Evolutionary conservation across 2,113 vertebrate genomes (phyloP), one percentile per base, ranked within the genome.

Genomic region (Zosterops lateralis): DNA sequence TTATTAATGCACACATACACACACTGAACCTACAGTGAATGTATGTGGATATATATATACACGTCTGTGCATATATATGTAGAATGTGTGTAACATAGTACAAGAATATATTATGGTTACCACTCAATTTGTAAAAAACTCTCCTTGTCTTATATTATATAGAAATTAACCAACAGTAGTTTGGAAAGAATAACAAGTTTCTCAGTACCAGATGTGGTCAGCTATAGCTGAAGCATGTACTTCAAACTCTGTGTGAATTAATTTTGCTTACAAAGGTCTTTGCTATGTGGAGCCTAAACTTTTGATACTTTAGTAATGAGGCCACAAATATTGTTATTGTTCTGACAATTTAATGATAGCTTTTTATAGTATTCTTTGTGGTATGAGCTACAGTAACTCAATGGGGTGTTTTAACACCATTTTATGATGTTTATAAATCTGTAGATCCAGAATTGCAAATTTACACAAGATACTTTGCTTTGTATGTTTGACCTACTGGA

Each of bases 341-440:
- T 79, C 29, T 70, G 79, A 82, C 18, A 90, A 70, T 88, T 80
- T 85, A 87, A 73, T 76, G 32, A 34, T 48, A 60, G 34, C 9
- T 29, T 92, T 88, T 92, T 64, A 64, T 81, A 86, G 44, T 62
- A 45, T 17, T 44, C 26, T 88, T 83, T 88, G 54, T 92, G 18
- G 26, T 56, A 57, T 72, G 31, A 75, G 10, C 42, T 87, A 32
- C 38, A 80, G 42, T 75, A 90, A 79, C 44, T 93, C 45, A 66
- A 7, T 62, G 24, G 38, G 9, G 19, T 48, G 42, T 75, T 93
- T 92, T 68, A 75, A 78, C 36, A 91, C 17, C 3, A 26, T 72
- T 93, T 94, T 87, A 71, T 53, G 21, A 26, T 76, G 29, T 73
- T 87, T 70, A 80, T 88, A 90, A 93, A 90, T 58, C n/a, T 66